Conservation (phyloP, 2,797 vertebrate genomes). For the Merluccius polli region DNA sequence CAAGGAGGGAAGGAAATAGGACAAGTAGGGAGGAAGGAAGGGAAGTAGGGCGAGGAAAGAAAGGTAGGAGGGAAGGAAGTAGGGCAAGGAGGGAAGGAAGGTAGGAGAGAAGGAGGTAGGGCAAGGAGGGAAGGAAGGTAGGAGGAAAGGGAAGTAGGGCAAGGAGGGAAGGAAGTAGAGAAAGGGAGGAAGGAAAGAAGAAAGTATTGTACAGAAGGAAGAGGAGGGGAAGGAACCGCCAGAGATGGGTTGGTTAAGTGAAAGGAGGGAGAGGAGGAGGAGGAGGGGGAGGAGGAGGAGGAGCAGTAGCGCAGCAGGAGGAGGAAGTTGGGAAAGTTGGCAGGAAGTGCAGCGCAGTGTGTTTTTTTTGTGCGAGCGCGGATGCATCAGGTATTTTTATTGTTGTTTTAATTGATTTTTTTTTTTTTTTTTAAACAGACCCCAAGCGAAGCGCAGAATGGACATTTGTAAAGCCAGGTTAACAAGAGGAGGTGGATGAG, state of each 20-base stretch:
- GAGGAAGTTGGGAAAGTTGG: not conserved
- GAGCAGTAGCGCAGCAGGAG: constrained; percentile 17
- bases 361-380: constrained; percentile 34
- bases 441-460: constrained; percentile 28
- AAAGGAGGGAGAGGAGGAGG: constrained; percentile 13
- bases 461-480: constrained; percentile 43
- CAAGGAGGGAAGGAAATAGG: constrained; percentile 34
- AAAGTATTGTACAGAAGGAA: not conserved
- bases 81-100: constrained; percentile 23
- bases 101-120: constrained; percentile 27
- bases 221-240: constrained; percentile 9
- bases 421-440: constrained; percentile 18
- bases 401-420: constrained; percentile 11
- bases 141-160: constrained; percentile 9
- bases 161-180: not conserved
- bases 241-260: constrained; percentile 13
- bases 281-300: constrained; percentile 9
- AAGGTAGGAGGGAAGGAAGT: not conserved
- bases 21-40: constrained; percentile 14
- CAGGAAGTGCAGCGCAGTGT: constrained; percentile 38
- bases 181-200: not conserved
- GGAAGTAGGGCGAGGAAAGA: constrained; percentile 39
- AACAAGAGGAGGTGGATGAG: constrained; percentile 39
- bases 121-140: constrained; percentile 14
- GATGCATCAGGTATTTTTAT: constrained; percentile 1